Conservation (phyloP, 2,113 vertebrate species). For the Chloebia gouldiae region DNA sequence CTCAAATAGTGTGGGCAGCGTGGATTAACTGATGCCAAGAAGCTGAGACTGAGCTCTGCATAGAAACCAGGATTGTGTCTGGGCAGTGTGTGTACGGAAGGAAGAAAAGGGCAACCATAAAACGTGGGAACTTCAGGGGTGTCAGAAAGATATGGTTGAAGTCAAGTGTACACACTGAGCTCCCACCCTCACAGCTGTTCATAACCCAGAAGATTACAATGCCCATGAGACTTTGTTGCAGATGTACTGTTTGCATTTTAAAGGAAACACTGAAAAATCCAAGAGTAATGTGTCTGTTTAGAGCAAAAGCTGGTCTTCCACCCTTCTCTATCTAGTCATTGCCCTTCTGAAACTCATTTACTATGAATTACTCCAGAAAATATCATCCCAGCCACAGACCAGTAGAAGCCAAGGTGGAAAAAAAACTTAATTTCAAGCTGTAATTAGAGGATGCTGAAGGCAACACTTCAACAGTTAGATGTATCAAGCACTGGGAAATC, state of each 20-base stretch:
- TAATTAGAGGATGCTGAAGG: slow-evolving; percentile 34
- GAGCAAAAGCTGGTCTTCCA: background rate
- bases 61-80: background rate
- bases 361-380: background rate
- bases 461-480: slow-evolving; percentile 21
- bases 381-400: background rate
- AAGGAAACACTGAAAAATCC: background rate
- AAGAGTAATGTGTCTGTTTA: background rate
- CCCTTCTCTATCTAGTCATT: background rate
- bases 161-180: background rate
- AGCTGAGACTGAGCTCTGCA: background rate
- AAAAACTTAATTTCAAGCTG: background rate
- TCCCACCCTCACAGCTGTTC: background rate
- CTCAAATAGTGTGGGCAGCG: background rate
- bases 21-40: background rate
- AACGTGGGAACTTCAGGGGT: background rate
- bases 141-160: accelerated
- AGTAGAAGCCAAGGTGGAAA: background rate
- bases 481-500: background rate
- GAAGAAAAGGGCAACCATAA: background rate
- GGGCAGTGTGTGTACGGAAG: background rate
- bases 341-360: slow-evolving; percentile 30
- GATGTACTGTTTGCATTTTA: background rate
- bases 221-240: background rate
- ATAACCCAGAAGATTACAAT: background rate